A percentile compares a stretch with the other conserved stretches of the same genome.
phyloP scores from a whole-genome alignment of 2,888 invertebrate genomes.

The Parasteatoda lunata region DNA sequence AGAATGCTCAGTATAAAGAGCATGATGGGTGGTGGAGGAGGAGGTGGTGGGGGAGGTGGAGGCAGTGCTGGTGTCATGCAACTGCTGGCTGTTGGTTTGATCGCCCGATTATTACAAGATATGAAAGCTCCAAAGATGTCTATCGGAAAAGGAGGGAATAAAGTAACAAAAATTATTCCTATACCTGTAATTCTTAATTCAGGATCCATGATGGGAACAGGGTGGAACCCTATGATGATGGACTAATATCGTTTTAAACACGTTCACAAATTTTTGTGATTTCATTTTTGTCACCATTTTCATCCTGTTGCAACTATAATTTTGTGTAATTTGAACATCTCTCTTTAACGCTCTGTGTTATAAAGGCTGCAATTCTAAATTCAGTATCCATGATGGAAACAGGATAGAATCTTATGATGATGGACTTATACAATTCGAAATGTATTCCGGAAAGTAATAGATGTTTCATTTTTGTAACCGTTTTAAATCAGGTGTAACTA shows the following conservation, averaged over 20 bases:
- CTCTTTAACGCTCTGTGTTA: too few relatives aligned
- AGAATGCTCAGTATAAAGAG: background rate
- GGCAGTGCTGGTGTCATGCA: slow-evolving; percentile 42
- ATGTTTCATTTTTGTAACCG: too few relatives aligned
- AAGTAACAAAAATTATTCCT: slow-evolving; percentile 42
- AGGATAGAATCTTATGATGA: too few relatives aligned
- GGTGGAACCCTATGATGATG: slow-evolving; percentile 23
- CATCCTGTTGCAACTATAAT: too few relatives aligned
- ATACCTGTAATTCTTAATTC: slow-evolving; percentile 19
- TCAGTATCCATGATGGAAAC: too few relatives aligned
- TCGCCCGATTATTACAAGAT: slow-evolving; percentile 50
- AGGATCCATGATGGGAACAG: slow-evolving; percentile 25
- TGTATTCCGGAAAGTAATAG: too few relatives aligned
- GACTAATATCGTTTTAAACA: background rate
- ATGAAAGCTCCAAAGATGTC: slow-evolving; percentile 25
- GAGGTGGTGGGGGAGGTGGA: slow-evolving; percentile 17
- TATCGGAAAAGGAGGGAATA: background rate
- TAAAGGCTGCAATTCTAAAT: too few relatives aligned
- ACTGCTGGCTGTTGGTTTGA: slow-evolving; percentile 36
- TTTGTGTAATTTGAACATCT: too few relatives aligned
- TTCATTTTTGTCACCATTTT: too few relatives aligned
- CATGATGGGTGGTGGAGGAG: slow-evolving; percentile 8
- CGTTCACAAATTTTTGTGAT: too few relatives aligned
- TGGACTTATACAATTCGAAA: too few relatives aligned
- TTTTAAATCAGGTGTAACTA: too few relatives aligned